Evolutionary conservation across 2,797 vertebrate genomes (phyloP), one percentile per base, ranked within the genome.

Genomic region (Parauchenoglanis punctatus): DNA sequence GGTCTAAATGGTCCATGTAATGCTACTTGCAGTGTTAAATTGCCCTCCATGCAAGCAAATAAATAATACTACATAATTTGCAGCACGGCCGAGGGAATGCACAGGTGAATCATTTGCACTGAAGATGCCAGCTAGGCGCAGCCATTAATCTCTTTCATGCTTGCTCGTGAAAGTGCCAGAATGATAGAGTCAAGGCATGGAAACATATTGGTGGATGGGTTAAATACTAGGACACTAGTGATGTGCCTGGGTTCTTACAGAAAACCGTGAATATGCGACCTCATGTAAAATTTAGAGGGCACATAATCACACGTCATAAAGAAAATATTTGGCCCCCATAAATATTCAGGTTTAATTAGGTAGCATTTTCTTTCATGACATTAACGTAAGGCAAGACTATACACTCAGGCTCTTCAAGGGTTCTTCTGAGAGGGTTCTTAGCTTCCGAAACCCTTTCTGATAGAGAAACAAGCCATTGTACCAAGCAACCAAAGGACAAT

Each of bases 81-180:
- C 87, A 67, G 82, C 85, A 76, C 46, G 3, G 68, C 54, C 1
- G n/a, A 25, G 76, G 86, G 83, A 87, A 75, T 87, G 82, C 23
- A 83, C 87, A 89, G 90, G 89, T 89, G 89, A 93, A 88, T 89
- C 85, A 91, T 90, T 91, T 89, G 88, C 89, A 88, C 89, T 54
- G 65, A 81, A 85, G 73, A 86, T 68, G 84, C 84, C 28, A 13
- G 49, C 88, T 70, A 4, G 75, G 81, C 25, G 65, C 56, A 65
- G 78, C 87, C 86, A 49, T 91, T 88, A 89, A 90, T 90, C 89
- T 90, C 70, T 87, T 90, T 89, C 87, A 86, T 87, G 56, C 59
- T 83, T 44, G 58, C 90, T 89, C 85, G 75, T 91, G 86, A 91
- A 90, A 90, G 87, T 89, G 91, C 76, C 91, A 86, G 85, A 11